Base-by-base conservation (phyloP, 1,140 invertebrate species). In the Sweltsa coloradensis region DNA sequence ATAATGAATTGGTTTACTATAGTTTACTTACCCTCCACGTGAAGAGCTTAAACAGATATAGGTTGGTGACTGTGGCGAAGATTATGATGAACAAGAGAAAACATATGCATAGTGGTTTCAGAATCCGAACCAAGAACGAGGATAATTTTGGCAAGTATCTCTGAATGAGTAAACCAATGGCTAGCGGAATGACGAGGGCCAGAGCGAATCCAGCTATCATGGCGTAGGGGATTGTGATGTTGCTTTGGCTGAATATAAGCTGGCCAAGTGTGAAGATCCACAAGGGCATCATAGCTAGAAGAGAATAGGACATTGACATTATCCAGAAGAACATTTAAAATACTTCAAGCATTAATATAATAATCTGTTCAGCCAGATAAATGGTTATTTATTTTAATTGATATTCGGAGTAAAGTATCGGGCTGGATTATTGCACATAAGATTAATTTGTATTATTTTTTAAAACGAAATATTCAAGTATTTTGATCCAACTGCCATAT, bases 201-300 rank as follows among this genome's bases (percentile, higher is more conserved):
- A 79, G 55, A 0, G 93, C 82, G 52, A 88, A 79, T 2, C 63
- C 70, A 0, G 79, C 76, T 43, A 97, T 91, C 21, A 81, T 81
- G 1, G 52, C 47, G 60, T 93, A 96, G 0, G 94, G 94, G 18
- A 96, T 80, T 21, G 61, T 65, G 3, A 92, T 71, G 41, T 79
- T 67, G 0, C 74, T 79, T 47, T 76, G 70, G 1, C 71, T 66
- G 57, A 90, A 87, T n/a, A 95, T 79, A 16, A 79, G 68, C 52
- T 72, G 74, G 0, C 92, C 93, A 13, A 97, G 70, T 0, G 89
- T 89, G 58, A 93, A 89, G n/a, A 94, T 67, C 94, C 94, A 97
- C 1, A 91, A 60, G 0, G 93, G 93, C 75, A 98, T 93, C 68
- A 94, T 85, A n/a, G 69, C 89, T 90, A 64, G 5, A 71, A 70